Evolutionary conservation across 2,888 invertebrate genomes (phyloP).

Genomic region (Lucinisca nassula): DNA sequence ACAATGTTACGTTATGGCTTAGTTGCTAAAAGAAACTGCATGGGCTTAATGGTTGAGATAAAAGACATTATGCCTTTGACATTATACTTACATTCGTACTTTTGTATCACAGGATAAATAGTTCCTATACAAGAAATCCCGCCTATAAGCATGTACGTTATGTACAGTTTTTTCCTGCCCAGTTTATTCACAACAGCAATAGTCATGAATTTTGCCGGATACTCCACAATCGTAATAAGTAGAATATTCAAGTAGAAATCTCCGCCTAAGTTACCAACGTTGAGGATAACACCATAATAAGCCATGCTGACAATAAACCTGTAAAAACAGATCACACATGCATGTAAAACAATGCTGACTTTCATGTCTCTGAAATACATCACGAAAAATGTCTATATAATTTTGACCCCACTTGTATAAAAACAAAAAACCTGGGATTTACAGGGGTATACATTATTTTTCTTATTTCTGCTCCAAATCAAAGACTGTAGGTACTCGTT

Average conservation of each 20-base stretch:
- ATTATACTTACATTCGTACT: slow-evolving; percentile 57
- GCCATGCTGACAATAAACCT: slow-evolving; percentile 76
- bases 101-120: slow-evolving; percentile 87
- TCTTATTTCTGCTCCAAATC: too few relatives aligned
- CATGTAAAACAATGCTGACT: too few relatives aligned
- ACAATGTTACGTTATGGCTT: too few relatives aligned
- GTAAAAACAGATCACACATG: neutral
- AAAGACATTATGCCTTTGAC: too few relatives aligned
- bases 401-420: too few relatives aligned
- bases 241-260: slow-evolving; percentile 75
- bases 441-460: too few relatives aligned
- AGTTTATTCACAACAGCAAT: slow-evolving; percentile 71
- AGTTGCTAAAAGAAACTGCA: too few relatives aligned
- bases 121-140: slow-evolving; percentile 90
- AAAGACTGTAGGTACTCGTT: too few relatives aligned
- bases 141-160: slow-evolving; percentile 66
- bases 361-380: too few relatives aligned
- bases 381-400: too few relatives aligned
- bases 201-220: slow-evolving; percentile 68
- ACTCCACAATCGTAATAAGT: slow-evolving; percentile 70
- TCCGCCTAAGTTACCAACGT: slow-evolving; percentile 74
- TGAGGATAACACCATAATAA: slow-evolving; percentile 75
- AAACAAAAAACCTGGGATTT: too few relatives aligned
- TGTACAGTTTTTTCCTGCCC: slow-evolving; percentile 69
- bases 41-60: too few relatives aligned